Base-by-base conservation (phyloP, 1,140 invertebrate species). In the Drosophila insularis region DNA sequence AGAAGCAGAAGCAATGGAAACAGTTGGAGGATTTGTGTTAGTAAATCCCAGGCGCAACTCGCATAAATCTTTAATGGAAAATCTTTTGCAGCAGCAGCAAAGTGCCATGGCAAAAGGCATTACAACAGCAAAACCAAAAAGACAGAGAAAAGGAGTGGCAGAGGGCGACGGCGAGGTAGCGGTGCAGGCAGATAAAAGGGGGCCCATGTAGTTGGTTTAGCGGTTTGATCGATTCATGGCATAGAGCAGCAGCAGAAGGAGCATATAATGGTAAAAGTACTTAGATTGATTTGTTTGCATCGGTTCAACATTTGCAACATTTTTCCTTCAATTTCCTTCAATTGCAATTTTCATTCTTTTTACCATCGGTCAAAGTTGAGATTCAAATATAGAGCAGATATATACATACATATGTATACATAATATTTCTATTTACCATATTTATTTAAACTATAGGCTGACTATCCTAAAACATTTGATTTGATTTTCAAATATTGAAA, bases 21-120 rank as follows among this genome's bases (percentile, higher is more conserved):
- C 23, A 50, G 17, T 69, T 68, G 68, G 72, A 84, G 78, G 74
- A 74, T 68, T 79, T 53, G 63, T 55, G 65, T 58, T 68, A 71
- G 50, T 37, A 77, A 80, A 54, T 74, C 74, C 78, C 74, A 61
- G 43, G 43, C 43, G 43, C 56, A 78, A 55, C 46, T 64, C 61
- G 56, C 74, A 85, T 84, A 84, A 84, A 84, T 84, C 81, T 74
- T 78, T 50, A 66, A 74, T 64, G 59, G 62, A 55, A 71, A 67
- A 80, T 68, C 66, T 80, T 63, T 65, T 32, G 63, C 61, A 68
- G 60, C 53, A 54, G 43, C 43, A 50, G 43, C 43, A 50, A 50
- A 50, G 43, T 50, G 43, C 43, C 43, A 50, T 50, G 43, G 43
- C 43, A 50, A 50, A 50, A 50, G 43, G 43, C 43, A 50, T 50